phyloP scores from a whole-genome alignment of 2,113 vertebrate genomes.

The Colossoma macropomum region DNA sequence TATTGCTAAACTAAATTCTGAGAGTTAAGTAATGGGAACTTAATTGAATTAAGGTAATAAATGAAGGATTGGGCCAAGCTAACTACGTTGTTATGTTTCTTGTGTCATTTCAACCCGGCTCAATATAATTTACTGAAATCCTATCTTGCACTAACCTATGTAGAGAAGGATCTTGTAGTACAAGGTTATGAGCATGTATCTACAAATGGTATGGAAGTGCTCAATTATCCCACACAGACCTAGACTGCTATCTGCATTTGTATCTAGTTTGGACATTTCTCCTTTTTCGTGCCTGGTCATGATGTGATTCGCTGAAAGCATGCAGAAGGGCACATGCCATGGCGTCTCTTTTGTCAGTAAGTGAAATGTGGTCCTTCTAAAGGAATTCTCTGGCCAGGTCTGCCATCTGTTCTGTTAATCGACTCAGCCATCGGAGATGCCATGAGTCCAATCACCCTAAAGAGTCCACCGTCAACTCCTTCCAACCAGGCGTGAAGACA shows the following conservation, averaged over 20 bases:
- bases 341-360: slow-evolving; percentile 44
- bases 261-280: not conserved
- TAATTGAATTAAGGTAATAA: no score
- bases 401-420: slow-evolving; percentile 69
- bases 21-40: no score
- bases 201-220: no score
- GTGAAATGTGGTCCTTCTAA: slow-evolving; percentile 56
- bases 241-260: not conserved
- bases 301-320: slow-evolving; percentile 55
- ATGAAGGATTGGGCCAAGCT: no score
- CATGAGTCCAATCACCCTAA: slow-evolving; percentile 64
- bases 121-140: no score
- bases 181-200: no score
- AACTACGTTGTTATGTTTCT: no score
- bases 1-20: no score
- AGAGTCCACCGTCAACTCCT: slow-evolving; percentile 59
- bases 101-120: no score
- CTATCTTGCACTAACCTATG: no score
- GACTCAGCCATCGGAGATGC: slow-evolving; percentile 63
- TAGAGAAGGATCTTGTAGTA: no score
- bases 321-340: slow-evolving; percentile 48
- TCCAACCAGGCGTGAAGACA: slow-evolving; percentile 72
- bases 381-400: slow-evolving; percentile 71
- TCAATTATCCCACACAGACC: not conserved
- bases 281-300: slow-evolving; percentile 50